Conservation (phyloP, 2,113 vertebrate species). For the Apus apus region DNA sequence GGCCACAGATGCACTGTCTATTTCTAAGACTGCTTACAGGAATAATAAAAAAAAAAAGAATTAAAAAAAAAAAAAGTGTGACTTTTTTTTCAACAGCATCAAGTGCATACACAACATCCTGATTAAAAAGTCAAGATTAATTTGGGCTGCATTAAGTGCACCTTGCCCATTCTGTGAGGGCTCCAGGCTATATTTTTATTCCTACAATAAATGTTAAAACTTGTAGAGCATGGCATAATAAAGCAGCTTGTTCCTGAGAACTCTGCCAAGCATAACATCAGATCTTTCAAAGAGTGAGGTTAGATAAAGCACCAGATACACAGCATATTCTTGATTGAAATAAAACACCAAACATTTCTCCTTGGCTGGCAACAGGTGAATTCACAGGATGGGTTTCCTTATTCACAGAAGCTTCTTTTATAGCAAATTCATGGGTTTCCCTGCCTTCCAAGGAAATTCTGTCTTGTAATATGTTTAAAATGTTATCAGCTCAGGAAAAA, state of each 20-base stretch:
- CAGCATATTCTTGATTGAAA: conserved; percentile 18
- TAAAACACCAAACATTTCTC: conserved; percentile 53
- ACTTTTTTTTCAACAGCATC: neutral
- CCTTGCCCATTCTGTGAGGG: neutral
- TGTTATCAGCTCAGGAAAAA: conserved; percentile 56
- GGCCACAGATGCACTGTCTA: rapidly evolving
- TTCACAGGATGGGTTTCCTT: conserved; percentile 10
- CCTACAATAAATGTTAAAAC: neutral
- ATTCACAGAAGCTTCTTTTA: conserved; percentile 27
- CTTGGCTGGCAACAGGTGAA: conserved; percentile 51
- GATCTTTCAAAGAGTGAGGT: neutral
- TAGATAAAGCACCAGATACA: conserved; percentile 10
- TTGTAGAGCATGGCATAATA: rapidly evolving
- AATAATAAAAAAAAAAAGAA: neutral
- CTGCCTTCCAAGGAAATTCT: conserved; percentile 15
- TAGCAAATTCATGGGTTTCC: neutral
- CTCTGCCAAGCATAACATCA: conserved; percentile 9
- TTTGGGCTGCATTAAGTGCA: neutral
- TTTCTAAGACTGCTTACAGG: neutral
- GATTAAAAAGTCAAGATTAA: neutral
- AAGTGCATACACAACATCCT: neutral
- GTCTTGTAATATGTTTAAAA: conserved; percentile 53
- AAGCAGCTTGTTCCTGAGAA: neutral
- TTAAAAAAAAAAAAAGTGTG: neutral
- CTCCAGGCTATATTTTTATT: neutral